Base-by-base conservation (phyloP, 2,113 vertebrate genomes). In the Puntigrus tetrazona region DNA sequence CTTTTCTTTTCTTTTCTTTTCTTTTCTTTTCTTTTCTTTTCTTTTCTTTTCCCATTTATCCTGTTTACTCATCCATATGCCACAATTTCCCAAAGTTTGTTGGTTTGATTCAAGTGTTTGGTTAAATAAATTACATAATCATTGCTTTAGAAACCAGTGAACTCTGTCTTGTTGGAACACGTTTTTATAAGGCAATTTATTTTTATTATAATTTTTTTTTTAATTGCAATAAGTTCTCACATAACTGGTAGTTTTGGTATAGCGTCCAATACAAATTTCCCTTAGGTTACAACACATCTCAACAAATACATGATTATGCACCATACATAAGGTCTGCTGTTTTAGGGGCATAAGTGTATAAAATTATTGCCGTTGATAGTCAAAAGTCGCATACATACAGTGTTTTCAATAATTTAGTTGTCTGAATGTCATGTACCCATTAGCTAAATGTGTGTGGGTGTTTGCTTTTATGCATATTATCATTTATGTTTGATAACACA, bases 331-430 rank as follows among this genome's bases (percentile, higher is more conserved):
- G 34, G 22, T 13, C 5, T 1, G 36, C 22, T 3, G 38, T 47
- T 47, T 52, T 74, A 82, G 14, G 70, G 22, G 61, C 5, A 41
- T 22, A 34, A 29, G 7, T 3, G 43, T 27, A 14, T 52, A 47
- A 72, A 78, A 86, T 82, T 27, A 43, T 9, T 11, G 2, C 31
- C 29, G 9, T 59, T 78, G 16, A 11, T 65, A 75, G 41, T 47
- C 14, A 80, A 4, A 47, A 52, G 29, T 25, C 36, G 34, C 8
- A 52, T n/a, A 57, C 47, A 31, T 38, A 73, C 36, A 61, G 7
- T 10, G 41, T 59, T 86, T 83, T 82, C n/a, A 83, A 69, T 84
- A 80, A 75, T 36, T 73, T 61, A 65, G 27, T 67, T 78, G 36
- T 83, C 63, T 14, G 20, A 55, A 50, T 34, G 25, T 13, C 25